Conservation (phyloP, 2,888 invertebrate genomes). For the Pimpla rufipes region DNA sequence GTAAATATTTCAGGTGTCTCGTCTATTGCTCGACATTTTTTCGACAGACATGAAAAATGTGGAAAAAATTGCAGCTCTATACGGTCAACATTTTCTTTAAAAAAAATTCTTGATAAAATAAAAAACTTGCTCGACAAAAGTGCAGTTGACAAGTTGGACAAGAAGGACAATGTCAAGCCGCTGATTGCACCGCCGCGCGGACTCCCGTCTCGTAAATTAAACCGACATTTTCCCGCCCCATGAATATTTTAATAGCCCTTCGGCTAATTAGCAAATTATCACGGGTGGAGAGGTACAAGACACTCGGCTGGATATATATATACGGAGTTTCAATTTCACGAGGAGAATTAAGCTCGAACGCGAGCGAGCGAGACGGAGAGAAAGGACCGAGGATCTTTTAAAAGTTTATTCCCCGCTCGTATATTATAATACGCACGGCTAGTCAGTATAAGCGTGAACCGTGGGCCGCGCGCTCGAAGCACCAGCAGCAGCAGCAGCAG, state of each 20-base stretch:
- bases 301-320: background rate
- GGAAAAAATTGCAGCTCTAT: no score
- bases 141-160: no score
- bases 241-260: background rate
- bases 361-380: no score
- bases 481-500: background rate
- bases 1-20: no score
- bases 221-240: background rate
- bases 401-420: conserved; percentile 13
- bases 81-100: no score
- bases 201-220: no score
- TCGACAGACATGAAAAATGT: no score
- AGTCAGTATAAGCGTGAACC: conserved; percentile 11
- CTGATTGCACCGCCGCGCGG: no score
- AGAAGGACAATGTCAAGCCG: no score
- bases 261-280: background rate
- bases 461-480: conserved; percentile 13
- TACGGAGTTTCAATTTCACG: conserved; percentile 15
- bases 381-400: conserved; percentile 15
- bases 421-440: conserved; percentile 26
- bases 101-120: no score
- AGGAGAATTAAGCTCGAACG: conserved; percentile 1
- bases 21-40: no score
- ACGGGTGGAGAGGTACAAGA: background rate
- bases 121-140: no score